Evolutionary conservation across 2,113 vertebrate species (phyloP).

Genomic region (Climacteris rufus): DNA sequence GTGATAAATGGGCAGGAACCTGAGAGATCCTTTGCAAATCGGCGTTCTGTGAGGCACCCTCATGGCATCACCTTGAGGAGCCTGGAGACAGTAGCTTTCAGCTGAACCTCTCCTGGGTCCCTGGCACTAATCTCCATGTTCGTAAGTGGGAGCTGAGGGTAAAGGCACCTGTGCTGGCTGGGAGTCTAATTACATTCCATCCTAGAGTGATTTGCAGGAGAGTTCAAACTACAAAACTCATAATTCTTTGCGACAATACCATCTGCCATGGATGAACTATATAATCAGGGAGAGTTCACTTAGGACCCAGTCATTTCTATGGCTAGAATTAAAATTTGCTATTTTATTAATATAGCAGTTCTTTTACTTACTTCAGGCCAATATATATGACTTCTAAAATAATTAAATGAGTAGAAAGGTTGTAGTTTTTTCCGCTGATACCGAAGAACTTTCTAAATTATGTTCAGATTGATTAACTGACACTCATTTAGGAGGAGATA

Average conservation of each 20-base stretch:
- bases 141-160: not conserved
- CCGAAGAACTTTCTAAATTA: not conserved
- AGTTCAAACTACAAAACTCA: not conserved
- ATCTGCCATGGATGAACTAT: not conserved
- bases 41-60: not conserved
- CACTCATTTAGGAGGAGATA: not conserved
- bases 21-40: not conserved
- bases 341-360: not conserved
- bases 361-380: not conserved
- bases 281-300: not conserved
- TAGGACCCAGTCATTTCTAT: not conserved
- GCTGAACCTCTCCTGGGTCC: not conserved
- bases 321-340: not conserved
- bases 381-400: not conserved
- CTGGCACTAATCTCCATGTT: not conserved
- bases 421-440: not conserved
- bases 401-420: not conserved
- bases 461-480: not conserved
- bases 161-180: not conserved
- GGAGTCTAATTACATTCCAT: not conserved
- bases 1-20: accelerated
- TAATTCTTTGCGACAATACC: not conserved
- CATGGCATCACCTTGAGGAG: not conserved
- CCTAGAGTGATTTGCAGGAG: not conserved
- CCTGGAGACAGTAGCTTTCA: not conserved